Evolutionary conservation across 2,113 vertebrate genomes (phyloP).

Genomic region (Caranx melampygus): DNA sequence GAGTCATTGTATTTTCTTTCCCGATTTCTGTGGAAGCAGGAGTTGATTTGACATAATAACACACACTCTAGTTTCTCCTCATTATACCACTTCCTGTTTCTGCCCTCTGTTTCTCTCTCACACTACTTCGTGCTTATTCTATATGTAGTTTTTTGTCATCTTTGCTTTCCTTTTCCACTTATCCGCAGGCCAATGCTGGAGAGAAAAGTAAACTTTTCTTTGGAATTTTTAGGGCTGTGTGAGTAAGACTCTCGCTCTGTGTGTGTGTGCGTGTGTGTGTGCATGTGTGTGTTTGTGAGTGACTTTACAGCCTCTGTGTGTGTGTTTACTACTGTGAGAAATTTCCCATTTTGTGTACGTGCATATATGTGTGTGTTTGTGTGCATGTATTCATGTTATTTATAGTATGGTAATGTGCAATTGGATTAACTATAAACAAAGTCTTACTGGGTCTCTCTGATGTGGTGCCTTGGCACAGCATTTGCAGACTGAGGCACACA

Average conservation of each 20-base stretch:
- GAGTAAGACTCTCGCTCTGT: not conserved
- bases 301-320: not conserved
- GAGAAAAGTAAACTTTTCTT: slow-evolving; percentile 30
- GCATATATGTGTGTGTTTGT: not conserved
- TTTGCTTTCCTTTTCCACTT: slow-evolving; percentile 28
- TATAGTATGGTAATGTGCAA: slow-evolving; percentile 33
- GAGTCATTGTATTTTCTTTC: not conserved
- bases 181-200: slow-evolving; percentile 14
- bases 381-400: slow-evolving; percentile 17
- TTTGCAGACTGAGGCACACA: slow-evolving; percentile 6
- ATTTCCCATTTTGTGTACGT: not conserved
- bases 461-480: slow-evolving; percentile 19
- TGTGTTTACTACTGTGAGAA: not conserved
- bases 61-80: not conserved
- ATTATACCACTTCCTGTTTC: slow-evolving; percentile 31
- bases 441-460: slow-evolving; percentile 7
- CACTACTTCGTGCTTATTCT: slow-evolving; percentile 10
- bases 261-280: not conserved
- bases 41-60: not conserved
- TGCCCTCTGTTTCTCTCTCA: slow-evolving; percentile 24
- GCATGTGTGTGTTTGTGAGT: not conserved
- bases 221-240: slow-evolving; percentile 16
- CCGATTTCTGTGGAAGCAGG: not conserved
- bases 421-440: slow-evolving; percentile 35
- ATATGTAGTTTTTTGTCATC: not conserved